These are phyloP conservation scores for Rissa tridactyla DNA, from an alignment of 2,113 vertebrate genomes.

Conservation along the genomic window DNA sequence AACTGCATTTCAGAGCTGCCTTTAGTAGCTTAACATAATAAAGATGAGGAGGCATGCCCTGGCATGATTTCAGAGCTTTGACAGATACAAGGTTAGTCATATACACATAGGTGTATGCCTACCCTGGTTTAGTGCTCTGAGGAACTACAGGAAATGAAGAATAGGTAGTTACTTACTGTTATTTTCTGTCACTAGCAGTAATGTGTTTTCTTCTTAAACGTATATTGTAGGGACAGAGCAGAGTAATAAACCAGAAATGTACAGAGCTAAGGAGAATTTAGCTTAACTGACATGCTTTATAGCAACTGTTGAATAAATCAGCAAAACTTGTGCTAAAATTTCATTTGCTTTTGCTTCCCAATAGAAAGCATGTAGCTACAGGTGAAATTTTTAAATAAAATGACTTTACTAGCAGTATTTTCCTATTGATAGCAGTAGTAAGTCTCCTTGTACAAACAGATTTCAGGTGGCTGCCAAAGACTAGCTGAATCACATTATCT, in stretches of 20 bases:
- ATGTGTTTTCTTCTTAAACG: not conserved
- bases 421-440: not conserved
- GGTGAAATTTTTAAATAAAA: not conserved
- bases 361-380: not conserved
- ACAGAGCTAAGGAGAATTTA: not conserved
- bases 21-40: not conserved
- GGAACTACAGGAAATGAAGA: not conserved
- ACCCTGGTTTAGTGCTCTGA: not conserved
- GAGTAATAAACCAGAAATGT: not conserved
- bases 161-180: not conserved
- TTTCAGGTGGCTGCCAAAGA: not conserved
- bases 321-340: not conserved
- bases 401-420: not conserved
- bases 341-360: not conserved
- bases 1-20: not conserved
- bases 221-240: not conserved
- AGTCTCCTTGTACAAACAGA: not conserved
- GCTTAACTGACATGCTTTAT: not conserved
- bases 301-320: not conserved
- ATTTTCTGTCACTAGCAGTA: not conserved
- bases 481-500: not conserved
- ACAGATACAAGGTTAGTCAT: not conserved
- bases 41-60: not conserved
- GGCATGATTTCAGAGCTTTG: not conserved
- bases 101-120: not conserved